A percentile compares a stretch with the other conserved stretches of the same genome.
Evolutionary conservation across 2,113 vertebrate genomes (phyloP).

Genomic region (Poicephalus meyeri): DNA sequence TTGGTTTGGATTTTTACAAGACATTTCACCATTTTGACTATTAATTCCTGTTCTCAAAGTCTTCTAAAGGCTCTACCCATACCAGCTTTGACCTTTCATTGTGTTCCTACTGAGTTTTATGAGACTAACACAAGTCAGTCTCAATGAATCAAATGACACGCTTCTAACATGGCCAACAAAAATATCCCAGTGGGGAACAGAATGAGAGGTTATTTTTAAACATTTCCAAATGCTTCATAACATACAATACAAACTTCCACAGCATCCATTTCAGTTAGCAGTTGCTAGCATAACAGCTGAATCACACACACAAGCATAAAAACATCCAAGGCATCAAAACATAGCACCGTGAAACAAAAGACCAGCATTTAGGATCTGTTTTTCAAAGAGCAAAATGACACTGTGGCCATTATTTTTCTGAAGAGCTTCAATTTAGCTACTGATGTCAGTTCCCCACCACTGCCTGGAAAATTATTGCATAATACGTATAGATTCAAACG

Average conservation of each 20-base stretch:
- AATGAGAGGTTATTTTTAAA: slow-evolving; percentile 88
- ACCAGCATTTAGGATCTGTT: not conserved
- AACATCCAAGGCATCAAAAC: slow-evolving; percentile 24
- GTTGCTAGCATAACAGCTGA: slow-evolving; percentile 68
- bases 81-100: slow-evolving; percentile 67
- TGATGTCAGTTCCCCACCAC: not conserved
- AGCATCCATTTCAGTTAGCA: slow-evolving; percentile 34
- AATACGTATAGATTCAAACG: not conserved
- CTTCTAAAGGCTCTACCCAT: slow-evolving; percentile 23
- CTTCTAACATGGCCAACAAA: slow-evolving; percentile 80
- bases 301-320: slow-evolving; percentile 1
- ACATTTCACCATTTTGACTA: slow-evolving; percentile 84
- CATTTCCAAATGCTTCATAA: slow-evolving; percentile 65
- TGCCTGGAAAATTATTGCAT: not conserved
- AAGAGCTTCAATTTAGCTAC: not conserved
- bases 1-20: slow-evolving; percentile 93
- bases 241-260: slow-evolving; percentile 61
- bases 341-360: not conserved
- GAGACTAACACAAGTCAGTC: slow-evolving; percentile 48
- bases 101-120: slow-evolving; percentile 58
- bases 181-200: slow-evolving; percentile 83
- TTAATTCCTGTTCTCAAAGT: slow-evolving; percentile 12
- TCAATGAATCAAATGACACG: slow-evolving; percentile 86
- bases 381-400: not conserved
- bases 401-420: not conserved